Evolutionary conservation across 2,888 invertebrate genomes (phyloP).

Genomic region (Polymixis flavicincta): DNA sequence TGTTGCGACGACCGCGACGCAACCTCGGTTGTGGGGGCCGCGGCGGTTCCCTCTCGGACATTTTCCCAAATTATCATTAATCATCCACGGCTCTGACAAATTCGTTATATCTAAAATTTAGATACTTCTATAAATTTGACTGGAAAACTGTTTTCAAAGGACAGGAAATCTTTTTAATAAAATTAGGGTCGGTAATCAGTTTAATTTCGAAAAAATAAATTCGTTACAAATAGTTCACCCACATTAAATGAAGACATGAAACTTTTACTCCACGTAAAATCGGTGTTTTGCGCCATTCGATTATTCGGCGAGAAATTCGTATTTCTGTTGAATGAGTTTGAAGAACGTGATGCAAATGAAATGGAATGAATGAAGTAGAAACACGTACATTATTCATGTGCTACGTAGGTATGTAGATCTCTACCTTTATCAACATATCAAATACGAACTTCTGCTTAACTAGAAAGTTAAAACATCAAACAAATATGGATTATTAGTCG

Average conservation of each 20-base stretch:
- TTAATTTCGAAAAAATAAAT: constrained; percentile 1
- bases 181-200: constrained; percentile 15
- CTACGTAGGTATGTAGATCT: too few relatives aligned
- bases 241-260: constrained; percentile 31
- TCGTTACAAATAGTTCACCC: constrained; percentile 36
- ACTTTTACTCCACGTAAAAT: constrained; percentile 32
- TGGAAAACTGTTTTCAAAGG: constrained; percentile 33
- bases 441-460: background rate
- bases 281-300: constrained; percentile 20
- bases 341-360: constrained; percentile 49
- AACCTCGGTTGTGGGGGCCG: constrained; percentile 10
- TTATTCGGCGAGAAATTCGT: constrained; percentile 31
- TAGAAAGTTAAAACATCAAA: background rate
- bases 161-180: constrained; percentile 15
- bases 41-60: constrained; percentile 53
- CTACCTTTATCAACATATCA: background rate
- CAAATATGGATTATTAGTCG: background rate
- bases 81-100: constrained; percentile 73
- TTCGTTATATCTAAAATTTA: constrained; percentile 59
- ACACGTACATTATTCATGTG: constrained; percentile 28
- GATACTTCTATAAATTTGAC: constrained; percentile 39
- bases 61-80: constrained; percentile 71
- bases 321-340: constrained; percentile 41
- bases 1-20: constrained; percentile 38
- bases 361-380: constrained; percentile 33